These are phyloP conservation scores for Centropristis striata DNA, from an alignment of 2,113 vertebrate genomes.

Conservation along the genomic window DNA sequence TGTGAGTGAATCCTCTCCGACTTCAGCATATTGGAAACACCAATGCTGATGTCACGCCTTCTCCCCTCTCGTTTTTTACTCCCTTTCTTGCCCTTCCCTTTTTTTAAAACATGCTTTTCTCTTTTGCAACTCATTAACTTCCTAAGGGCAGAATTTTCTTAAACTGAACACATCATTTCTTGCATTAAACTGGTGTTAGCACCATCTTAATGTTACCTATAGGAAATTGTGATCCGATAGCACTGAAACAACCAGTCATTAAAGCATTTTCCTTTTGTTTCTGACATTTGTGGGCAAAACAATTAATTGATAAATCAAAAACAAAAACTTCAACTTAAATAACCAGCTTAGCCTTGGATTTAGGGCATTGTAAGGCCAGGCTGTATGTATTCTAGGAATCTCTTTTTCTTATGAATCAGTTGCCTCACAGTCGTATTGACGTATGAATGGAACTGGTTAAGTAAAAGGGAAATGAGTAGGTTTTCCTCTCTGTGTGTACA, in stretches of 20 bases:
- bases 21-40: conserved; percentile 55
- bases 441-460: neutral
- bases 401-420: conserved; percentile 26
- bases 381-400: neutral
- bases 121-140: neutral
- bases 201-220: too few species aligned
- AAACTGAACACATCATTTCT: neutral
- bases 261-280: neutral
- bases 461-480: neutral
- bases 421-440: neutral
- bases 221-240: neutral
- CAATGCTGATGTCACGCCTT: conserved; percentile 33
- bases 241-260: neutral
- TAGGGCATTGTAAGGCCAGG: neutral
- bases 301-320: neutral
- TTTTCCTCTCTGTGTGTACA: neutral
- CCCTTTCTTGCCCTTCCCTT: neutral
- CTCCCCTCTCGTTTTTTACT: neutral
- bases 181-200: too few species aligned
- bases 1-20: conserved; percentile 22
- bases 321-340: neutral
- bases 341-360: neutral
- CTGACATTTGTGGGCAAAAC: neutral
- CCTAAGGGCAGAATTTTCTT: neutral
- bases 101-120: neutral